Percentiles rank a stretch among this genome's conserved stretches.
phyloP scores from a whole-genome alignment of 2,113 vertebrate species.

The Microcebus jonahi region DNA sequence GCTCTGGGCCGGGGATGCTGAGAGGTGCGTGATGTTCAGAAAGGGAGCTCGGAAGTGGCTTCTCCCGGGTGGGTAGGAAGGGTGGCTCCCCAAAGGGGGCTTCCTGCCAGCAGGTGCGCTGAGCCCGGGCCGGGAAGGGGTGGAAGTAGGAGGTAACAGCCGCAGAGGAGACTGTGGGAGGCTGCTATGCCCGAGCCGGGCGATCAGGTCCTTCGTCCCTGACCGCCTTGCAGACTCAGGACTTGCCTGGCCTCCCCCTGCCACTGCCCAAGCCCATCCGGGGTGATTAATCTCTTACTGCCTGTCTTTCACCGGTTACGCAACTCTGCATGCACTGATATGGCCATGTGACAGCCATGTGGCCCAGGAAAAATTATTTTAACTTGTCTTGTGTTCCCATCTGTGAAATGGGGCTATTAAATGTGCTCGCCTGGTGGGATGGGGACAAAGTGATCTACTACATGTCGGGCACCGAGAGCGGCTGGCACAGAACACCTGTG shows the following conservation, averaged over 20 bases:
- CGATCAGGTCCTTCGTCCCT: too few relatives aligned
- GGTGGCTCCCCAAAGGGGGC: rapidly evolving
- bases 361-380: too few relatives aligned
- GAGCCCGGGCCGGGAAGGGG: background rate
- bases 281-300: background rate
- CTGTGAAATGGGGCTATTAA: background rate
- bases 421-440: rapidly evolving
- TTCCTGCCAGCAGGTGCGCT: background rate
- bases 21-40: background rate
- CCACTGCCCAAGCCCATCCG: rapidly evolving
- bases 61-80: background rate
- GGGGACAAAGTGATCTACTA: rapidly evolving
- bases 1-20: background rate
- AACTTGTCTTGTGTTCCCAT: background rate
- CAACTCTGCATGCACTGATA: background rate
- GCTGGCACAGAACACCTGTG: background rate
- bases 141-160: rapidly evolving
- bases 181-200: rapidly evolving
- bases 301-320: rapidly evolving
- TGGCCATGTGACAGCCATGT: rapidly evolving
- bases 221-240: background rate
- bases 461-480: too few relatives aligned
- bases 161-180: rapidly evolving
- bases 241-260: rapidly evolving
- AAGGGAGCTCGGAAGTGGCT: background rate